Base-by-base conservation (phyloP, 2,113 vertebrate genomes). In the Oryzias curvinotus region DNA sequence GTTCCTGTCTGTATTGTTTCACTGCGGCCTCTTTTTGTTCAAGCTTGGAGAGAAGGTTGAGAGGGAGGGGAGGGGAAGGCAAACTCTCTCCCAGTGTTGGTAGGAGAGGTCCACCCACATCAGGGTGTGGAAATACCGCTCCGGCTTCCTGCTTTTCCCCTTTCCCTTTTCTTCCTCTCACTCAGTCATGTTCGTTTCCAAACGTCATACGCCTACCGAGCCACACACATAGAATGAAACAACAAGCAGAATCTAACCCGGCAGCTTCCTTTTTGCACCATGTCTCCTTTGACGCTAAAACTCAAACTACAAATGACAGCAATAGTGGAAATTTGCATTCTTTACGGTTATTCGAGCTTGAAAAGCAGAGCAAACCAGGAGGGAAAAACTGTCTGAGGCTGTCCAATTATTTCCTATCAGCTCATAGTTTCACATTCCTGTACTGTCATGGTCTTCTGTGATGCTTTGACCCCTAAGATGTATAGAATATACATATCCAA, bases 1-100 rank as follows among this genome's bases (percentile, higher is more conserved):
- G 80, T 83, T 81, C 58, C 75, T 67, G 66, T 77, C 58, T 36
- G 57, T 58, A 85, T 87, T 88, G 81, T 89, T 83, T 81, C 65
- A 47, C 46, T n/a, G 0, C 26, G 57, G 77, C 60, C 74, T 57
- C 71, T 69, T 36, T 82, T 88, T 88, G 85, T 89, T 58, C 8
- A 1, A 19, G 68, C 43, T 62, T 55, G 79, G 56, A 64, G 54
- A 55, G 72, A 83, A 57, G 71, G 71, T 65, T 52, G 28, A 60
- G 55, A 74, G 70, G 71, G 52, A 74, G 14, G 60, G 63, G 51
- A 63, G 49, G 57, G 41, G 57, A 57, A 54, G 63, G 70, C 62
- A 59, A 80, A 69, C 73, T 7, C 68, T 75, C 77, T 77, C 67
- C 69, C 1, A 80, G 60, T 75, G 47, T 21, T 51, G 57, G 64